Percentiles rank a stretch among this genome's conserved stretches.
Conservation (phyloP, 1,140 invertebrate genomes). For the Ectropis grisescens region DNA sequence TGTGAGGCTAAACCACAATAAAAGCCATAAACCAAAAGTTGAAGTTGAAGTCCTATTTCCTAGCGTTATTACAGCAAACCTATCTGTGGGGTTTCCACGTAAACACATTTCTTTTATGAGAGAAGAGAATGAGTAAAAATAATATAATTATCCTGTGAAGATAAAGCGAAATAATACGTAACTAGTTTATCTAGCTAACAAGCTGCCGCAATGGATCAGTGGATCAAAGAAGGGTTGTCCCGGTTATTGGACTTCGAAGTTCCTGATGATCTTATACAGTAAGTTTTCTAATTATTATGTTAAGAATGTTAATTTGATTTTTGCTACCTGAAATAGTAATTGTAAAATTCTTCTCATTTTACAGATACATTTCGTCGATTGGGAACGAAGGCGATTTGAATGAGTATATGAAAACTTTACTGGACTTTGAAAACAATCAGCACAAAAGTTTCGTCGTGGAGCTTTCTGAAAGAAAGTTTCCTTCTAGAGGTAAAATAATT, state of each 20-base stretch:
- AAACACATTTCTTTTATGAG: too few relatives aligned
- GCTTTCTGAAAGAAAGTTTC: constrained; percentile 71
- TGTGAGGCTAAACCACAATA: too few relatives aligned
- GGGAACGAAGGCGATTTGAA: constrained; percentile 77
- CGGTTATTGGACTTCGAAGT: constrained; percentile 75
- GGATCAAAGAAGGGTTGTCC: constrained; percentile 71
- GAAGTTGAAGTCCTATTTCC: too few relatives aligned
- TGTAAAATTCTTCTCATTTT: constrained; percentile 14
- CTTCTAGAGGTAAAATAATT: constrained; percentile 25
- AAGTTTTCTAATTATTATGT: constrained; percentile 73
- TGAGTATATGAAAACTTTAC: constrained; percentile 77
- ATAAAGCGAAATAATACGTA: too few relatives aligned
- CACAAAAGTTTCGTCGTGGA: constrained; percentile 77
- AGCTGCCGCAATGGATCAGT: constrained; percentile 74
- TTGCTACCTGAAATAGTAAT: not conserved
- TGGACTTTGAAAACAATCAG: constrained; percentile 74
- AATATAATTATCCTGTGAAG: too few relatives aligned
- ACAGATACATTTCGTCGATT: constrained; percentile 75
- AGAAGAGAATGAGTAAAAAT: too few relatives aligned
- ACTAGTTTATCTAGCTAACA: too few relatives aligned
- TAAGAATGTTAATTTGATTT: constrained; percentile 60
- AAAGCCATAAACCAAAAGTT: too few relatives aligned
- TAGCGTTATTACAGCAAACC: too few relatives aligned
- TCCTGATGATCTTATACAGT: constrained; percentile 76
- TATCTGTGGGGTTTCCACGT: too few relatives aligned